These are phyloP conservation scores for Corythornis leucogaster DNA, from an alignment of 2,797 vertebrate species.

Conservation along the genomic window DNA sequence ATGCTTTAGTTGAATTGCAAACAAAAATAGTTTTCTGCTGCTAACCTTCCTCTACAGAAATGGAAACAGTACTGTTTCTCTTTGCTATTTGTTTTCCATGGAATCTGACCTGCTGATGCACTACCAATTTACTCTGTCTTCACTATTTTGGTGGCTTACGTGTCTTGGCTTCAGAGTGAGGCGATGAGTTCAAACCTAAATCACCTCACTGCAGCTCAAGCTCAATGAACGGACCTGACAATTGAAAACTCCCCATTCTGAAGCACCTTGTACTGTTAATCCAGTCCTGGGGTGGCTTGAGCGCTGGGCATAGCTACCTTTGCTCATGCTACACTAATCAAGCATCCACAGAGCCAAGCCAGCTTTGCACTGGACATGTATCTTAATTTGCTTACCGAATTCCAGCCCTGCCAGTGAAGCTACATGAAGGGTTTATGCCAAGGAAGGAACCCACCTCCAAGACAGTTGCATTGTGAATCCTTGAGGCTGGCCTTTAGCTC, in stretches of 20 bases:
- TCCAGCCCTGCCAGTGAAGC: neutral
- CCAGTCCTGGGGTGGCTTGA: neutral
- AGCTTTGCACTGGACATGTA: neutral
- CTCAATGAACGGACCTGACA: neutral
- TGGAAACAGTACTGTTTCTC: neutral
- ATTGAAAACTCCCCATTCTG: neutral
- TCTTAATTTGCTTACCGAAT: neutral
- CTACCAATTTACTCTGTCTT: neutral
- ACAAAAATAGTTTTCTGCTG: neutral
- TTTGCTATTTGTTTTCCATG: neutral
- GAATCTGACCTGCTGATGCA: neutral
- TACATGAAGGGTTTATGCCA: neutral
- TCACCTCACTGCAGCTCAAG: neutral
- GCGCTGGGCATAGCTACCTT: neutral
- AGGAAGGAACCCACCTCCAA: slow-evolving; percentile 5
- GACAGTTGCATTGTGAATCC: neutral
- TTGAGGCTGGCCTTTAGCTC: slow-evolving; percentile 30
- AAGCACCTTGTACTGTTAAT: neutral
- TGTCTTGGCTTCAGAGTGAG: neutral
- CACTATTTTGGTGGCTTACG: neutral
- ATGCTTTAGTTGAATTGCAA: neutral
- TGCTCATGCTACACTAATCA: neutral
- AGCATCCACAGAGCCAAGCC: neutral
- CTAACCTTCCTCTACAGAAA: neutral
- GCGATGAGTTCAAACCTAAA: neutral